phyloP scores from a whole-genome alignment of 2,797 vertebrate genomes.

The Rhinatrema bivittatum region DNA sequence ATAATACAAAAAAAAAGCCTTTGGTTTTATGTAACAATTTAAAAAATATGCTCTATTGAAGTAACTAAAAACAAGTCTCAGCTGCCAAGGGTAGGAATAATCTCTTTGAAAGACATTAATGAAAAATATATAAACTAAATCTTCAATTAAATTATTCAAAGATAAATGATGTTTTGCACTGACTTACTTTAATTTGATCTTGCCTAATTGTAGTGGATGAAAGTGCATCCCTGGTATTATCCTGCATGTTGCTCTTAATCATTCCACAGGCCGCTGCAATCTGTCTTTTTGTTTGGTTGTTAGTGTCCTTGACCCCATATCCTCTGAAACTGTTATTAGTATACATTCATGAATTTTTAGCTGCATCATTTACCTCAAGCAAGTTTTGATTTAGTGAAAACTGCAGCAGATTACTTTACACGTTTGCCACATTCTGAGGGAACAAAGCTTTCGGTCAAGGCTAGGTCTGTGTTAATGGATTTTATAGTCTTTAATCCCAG shows the following conservation, averaged over 20 bases:
- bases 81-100: no score
- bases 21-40: no score
- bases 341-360: neutral
- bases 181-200: no score
- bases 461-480: neutral
- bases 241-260: neutral
- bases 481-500: neutral
- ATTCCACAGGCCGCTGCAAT: neutral
- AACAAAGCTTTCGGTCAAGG: neutral
- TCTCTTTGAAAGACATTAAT: no score
- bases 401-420: fast-evolving
- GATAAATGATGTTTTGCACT: no score
- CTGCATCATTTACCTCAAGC: neutral
- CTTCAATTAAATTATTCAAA: no score
- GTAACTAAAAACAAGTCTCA: no score
- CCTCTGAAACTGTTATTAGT: neutral
- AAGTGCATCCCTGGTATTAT: fast-evolving
- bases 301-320: neutral
- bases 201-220: neutral
- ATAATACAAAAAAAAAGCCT: no score
- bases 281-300: neutral
- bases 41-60: no score
- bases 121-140: no score
- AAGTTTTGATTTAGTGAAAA: neutral
- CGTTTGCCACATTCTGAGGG: neutral